Base-by-base conservation (phyloP, 2,113 vertebrate species). In the Eurystomus gularis region DNA sequence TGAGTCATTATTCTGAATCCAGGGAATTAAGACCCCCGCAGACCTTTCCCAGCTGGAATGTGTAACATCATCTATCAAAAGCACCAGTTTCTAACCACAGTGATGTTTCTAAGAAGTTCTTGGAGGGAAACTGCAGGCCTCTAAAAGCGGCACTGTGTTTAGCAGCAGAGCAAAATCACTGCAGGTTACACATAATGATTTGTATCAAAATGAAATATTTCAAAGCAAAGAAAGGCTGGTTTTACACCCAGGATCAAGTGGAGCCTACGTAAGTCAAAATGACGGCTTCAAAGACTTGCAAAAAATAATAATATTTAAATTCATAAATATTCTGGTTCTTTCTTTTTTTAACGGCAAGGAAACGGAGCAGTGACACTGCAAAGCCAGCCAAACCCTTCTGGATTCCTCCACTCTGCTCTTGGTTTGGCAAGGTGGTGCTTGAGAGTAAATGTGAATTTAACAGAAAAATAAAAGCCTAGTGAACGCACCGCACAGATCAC, bases 241-340 rank as follows among this genome's bases (percentile, higher is more conserved):
- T 95, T 96, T 83, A 95, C 82, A 88, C 4, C 26, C 42, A 65
- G 85, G 62, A 96, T 90, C 95, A 96, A 93, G 92, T 49, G 37
- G 65, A 86, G 86, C 77, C 85, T 52, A 24, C 37, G 85, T 76
- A 81, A 94, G 95, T 90, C 88, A 94, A 89, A 94, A 72, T 6
- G 4, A 65, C 82, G 88, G 75, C 80, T 96, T 93, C 79, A 94
- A 95, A 88, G 40, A 31, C 80, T 89, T 40, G 58, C 54, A 57
- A 93, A 88, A 37, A 94, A 70, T 57, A 93, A 82, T 68, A 81
- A 40, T 49, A 58, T 73, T 94, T 82, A 66, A 90, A 92, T 83
- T 48, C 92, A 83, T 82, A 96, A 83, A 77, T 85, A 93, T 73
- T 91, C 91, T 3, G 3, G 55, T 61, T 60, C 26, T 86, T 90